Evolutionary conservation across 2,113 vertebrate genomes (phyloP), one percentile per base, ranked within the genome.

Genomic region (Silurus glanis): DNA sequence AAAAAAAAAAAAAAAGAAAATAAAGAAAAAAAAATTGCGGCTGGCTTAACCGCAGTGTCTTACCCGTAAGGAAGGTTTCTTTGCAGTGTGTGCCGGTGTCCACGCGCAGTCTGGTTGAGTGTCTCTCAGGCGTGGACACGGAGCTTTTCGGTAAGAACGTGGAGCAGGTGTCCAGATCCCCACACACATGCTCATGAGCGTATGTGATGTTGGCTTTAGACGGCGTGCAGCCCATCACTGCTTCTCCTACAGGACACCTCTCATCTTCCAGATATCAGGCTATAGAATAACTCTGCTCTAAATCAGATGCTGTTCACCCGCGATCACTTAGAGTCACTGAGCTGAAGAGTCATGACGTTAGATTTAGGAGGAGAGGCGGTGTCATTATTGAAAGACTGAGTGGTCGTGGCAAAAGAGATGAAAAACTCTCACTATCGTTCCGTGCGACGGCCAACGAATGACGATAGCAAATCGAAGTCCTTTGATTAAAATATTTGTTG

Each of bases 111-210:
- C 86, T 81, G 21, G 92, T 90, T 5, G 91, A 90, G 4, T 90
- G 91, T 82, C 90, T 91, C 85, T 94, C 94, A 0, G 93, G 92
- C 0, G 94, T 92, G 0, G 92, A 95, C 67, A 91, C 91, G 0
- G 93, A 94, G 89, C 92, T 94, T 86, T 91, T 94, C 53, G 94
- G 90, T 1, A 94, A 90, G 0, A 94, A 90, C 0, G 95, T 95
- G 84, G 94, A 95, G 87, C 94, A 93, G 82, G 95, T 95, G 88
- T 96, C 95, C 84, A 93, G 86, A 90, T 96, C 95, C 62, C 83
- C 76, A 71, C 89, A 92, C 58, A 94, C 89, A 45, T 83, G 82
- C 37, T 93, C 93, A 5, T 93, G 91, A 13, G 85, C 88, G 90
- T 95, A 95, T 47, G 92, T 90, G 37, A 89, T 87, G 8, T 64